A percentile compares a stretch with the other conserved stretches of the same genome.
Evolutionary conservation across 1,140 invertebrate species (phyloP).

Genomic region (Ganaspis sp.): DNA sequence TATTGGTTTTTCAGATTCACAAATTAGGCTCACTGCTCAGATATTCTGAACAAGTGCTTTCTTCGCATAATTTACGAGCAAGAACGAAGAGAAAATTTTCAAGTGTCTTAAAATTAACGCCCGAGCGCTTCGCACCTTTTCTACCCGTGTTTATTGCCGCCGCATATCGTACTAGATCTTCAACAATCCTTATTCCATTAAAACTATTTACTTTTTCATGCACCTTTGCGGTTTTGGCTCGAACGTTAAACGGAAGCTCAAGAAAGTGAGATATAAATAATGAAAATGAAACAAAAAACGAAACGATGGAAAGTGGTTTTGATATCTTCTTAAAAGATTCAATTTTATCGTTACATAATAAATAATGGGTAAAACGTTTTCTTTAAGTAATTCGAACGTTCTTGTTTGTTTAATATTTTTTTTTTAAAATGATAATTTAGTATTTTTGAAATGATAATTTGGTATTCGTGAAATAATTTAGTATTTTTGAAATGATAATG

Average conservation of each 20-base stretch:
- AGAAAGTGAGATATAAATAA: neutral
- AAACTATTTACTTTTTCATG: neutral
- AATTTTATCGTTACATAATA: no score
- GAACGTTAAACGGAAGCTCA: conserved; percentile 4
- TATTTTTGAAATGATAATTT: no score
- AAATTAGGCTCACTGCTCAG: conserved; percentile 12
- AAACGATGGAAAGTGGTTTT: neutral
- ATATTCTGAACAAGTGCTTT: conserved; percentile 27
- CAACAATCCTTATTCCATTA: neutral
- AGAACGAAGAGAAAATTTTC: conserved; percentile 48
- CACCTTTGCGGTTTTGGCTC: neutral
- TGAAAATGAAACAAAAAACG: neutral
- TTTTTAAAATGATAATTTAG: no score
- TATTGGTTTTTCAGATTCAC: neutral
- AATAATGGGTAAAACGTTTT: no score
- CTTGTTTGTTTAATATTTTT: no score
- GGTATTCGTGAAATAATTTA: no score
- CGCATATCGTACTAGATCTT: neutral
- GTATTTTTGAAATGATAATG: no score
- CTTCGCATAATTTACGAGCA: conserved; percentile 39
- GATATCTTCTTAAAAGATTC: neutral
- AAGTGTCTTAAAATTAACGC: conserved; percentile 42
- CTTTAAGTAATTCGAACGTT: no score
- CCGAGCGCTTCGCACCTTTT: conserved; percentile 7
- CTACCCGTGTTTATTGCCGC: conserved; percentile 1